These are phyloP conservation scores for Dasyornis broadbenti DNA, from an alignment of 2,113 vertebrate species.

Conservation along the genomic window DNA sequence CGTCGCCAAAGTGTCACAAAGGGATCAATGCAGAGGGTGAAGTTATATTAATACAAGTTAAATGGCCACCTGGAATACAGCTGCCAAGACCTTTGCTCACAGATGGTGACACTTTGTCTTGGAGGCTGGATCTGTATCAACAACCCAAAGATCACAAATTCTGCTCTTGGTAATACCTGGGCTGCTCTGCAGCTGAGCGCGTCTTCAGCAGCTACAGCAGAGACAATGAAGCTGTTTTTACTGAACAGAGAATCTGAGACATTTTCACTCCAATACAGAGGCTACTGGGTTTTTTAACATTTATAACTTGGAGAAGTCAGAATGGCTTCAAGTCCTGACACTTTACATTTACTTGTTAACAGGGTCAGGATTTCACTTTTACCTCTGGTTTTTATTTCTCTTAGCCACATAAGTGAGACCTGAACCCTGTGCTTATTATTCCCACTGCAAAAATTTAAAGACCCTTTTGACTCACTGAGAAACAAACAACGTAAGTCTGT, in stretches of 20 bases:
- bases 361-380: not conserved
- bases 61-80: slow-evolving; percentile 2
- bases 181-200: fast-evolving
- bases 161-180: not conserved
- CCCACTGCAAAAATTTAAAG: not conserved
- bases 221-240: not conserved
- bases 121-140: not conserved
- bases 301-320: not conserved
- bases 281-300: not conserved
- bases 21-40: not conserved
- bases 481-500: not conserved
- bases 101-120: not conserved
- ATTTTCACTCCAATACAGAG: not conserved
- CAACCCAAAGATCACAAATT: not conserved
- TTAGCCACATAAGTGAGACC: not conserved
- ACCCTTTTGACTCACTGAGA: not conserved
- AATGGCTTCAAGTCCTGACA: not conserved
- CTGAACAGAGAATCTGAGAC: not conserved
- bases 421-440: not conserved
- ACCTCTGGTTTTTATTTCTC: not conserved
- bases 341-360: not conserved
- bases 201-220: not conserved
- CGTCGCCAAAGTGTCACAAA: not conserved
- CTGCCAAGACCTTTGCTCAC: not conserved
- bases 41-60: not conserved